phyloP scores from a whole-genome alignment of 2,113 vertebrate species.

The Zeus faber region DNA sequence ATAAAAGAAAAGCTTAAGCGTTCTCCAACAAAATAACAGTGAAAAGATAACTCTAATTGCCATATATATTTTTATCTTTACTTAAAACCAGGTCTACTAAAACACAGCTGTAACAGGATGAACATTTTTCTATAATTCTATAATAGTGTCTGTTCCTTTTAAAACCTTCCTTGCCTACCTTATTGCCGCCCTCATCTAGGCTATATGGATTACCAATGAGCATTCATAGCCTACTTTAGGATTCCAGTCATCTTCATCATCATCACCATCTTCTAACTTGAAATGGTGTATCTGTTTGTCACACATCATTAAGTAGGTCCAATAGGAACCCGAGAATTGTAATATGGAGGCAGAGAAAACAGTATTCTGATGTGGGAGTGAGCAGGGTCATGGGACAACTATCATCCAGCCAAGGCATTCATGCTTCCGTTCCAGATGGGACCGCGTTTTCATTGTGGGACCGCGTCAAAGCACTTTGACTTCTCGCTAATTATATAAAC shows the following conservation, averaged over 20 bases:
- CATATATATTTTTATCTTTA: conserved; percentile 11
- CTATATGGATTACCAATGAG: conserved; percentile 1
- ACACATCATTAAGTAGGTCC: conserved; percentile 32
- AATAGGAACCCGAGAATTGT: conserved; percentile 30
- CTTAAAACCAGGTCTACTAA: neutral
- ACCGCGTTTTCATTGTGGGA: conserved; percentile 69
- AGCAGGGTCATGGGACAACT: conserved; percentile 34
- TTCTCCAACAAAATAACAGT: conserved; percentile 18
- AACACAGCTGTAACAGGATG: neutral
- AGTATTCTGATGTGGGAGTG: conserved; percentile 24
- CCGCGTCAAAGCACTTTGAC: conserved; percentile 64
- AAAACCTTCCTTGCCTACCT: too few species aligned
- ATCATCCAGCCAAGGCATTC: conserved; percentile 31
- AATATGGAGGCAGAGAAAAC: conserved; percentile 21
- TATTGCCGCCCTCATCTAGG: neutral
- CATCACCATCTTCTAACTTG: too few species aligned
- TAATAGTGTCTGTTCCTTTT: neutral
- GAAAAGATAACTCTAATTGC: neutral
- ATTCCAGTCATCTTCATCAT: conserved; percentile 15
- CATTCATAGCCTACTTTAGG: conserved; percentile 2
- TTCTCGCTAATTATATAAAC: conserved; percentile 76
- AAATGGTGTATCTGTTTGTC: conserved; percentile 21
- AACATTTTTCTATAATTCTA: neutral
- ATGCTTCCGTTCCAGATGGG: conserved; percentile 44
- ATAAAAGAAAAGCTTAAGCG: conserved; percentile 44